Evolutionary conservation across 1,140 invertebrate genomes (phyloP), one percentile per base, ranked within the genome.

Genomic region (Theocolax elegans): DNA sequence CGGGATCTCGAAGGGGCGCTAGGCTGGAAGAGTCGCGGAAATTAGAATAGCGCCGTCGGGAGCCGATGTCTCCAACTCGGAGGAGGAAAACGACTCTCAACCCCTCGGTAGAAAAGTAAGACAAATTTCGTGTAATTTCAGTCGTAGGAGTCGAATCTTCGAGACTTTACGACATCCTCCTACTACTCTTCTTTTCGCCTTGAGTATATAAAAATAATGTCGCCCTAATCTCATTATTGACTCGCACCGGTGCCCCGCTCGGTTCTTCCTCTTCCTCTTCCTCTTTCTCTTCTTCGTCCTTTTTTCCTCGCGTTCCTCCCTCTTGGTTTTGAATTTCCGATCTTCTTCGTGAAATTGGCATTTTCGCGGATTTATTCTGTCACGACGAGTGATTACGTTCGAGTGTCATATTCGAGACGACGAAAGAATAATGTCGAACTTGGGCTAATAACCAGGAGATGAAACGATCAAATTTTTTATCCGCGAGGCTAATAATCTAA

Each of bases 121-220:
- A 77, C 74, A 75, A 77, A 77, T 77, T 74, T 77, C 70, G 72
- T 66, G 75, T 75, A 77, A 77, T 75, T 74, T 75, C 75, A 76
- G 72, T 71, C 72, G 71, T 67, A 65, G 48, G 31, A 53, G n/a
- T n/a, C n/a, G 49, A 65, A 38, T 48, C 44, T 64, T 40, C 17
- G 49, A 65, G 64, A 51, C 44, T 64, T 51, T 64, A 51, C 25
- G 48, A 21, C 62, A 29, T 51, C 62, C 42, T 38, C 15, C 21
- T 64, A 31, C 21, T 56, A 10, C 29, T 56, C 21, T 56, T 56
- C 38, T 13, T 44, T 51, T 51, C 62, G 49, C 17, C 31, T 59
- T 49, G 67, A 62, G 59, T 8, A 64, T 40, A 54, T 53, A 56
- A 51, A 54, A 70, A 70, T 64, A 66, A 73, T 66, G 67, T 63